A percentile compares a stretch with the other conserved stretches of the same genome.
Conservation (phyloP, 1,140 invertebrate genomes). For the Apis laboriosa region DNA sequence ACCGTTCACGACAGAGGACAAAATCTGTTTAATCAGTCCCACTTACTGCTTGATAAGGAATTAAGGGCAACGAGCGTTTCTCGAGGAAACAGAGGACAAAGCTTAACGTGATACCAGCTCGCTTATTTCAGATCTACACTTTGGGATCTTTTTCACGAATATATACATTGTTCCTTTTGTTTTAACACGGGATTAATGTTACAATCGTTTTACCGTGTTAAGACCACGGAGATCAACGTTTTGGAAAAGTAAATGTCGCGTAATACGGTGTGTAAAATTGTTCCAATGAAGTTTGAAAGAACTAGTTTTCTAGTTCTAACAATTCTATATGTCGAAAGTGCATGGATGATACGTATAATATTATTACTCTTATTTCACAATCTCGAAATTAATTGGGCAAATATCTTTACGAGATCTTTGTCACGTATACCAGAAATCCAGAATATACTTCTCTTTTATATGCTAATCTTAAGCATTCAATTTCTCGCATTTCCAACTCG, state of each 20-base stretch:
- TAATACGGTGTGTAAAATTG: too few relatives aligned
- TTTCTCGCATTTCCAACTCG: neutral
- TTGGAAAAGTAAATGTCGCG: neutral
- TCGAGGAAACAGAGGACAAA: neutral
- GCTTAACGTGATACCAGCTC: constrained; percentile 9
- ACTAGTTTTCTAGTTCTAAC: too few relatives aligned
- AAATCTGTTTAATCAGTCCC: constrained; percentile 65
- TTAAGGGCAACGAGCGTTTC: constrained; percentile 38
- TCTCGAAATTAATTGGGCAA: neutral
- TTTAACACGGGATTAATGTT: neutral
- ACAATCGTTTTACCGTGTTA: neutral
- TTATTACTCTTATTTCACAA: neutral
- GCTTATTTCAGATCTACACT: constrained; percentile 30
- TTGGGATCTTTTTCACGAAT: neutral
- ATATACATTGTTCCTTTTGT: neutral
- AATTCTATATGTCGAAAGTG: neutral
- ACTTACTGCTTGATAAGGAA: constrained; percentile 63
- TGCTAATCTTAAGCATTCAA: neutral
- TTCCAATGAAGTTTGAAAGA: neutral
- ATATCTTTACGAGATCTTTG: neutral
- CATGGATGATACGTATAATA: too few relatives aligned
- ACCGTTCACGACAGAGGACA: constrained; percentile 32
- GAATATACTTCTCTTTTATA: neutral
- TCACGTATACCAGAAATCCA: neutral
- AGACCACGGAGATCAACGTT: too few relatives aligned